Evolutionary conservation across 1,140 invertebrate species (phyloP), one percentile per base, ranked within the genome.

Genomic region (Palaemon carinicauda): DNA sequence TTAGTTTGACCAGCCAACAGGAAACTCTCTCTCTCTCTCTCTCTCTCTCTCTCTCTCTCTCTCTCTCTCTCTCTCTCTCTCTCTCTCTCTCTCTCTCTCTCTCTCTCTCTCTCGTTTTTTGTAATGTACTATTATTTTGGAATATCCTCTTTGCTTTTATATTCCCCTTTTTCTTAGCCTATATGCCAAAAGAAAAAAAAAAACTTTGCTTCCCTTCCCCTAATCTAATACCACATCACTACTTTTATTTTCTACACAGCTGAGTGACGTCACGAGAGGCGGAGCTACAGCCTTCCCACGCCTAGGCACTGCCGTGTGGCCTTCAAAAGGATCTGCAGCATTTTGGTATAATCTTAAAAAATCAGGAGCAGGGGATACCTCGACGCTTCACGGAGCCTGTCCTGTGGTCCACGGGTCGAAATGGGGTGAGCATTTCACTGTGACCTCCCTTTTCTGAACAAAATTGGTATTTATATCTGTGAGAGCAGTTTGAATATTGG

Each of bases 211-310:
- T 41, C 41, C 3, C 3, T 0, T 69, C 9, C 15, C 29, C 21
- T 27, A 27, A 77, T 19, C 14, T 65, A 21, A 9, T 17, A 2
- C 24, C 17, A 53, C 51, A 7, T 10, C 12, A 17, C 50, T 15
- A 0, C 21, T 5, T 24, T 15, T 27, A 24, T 52, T 29, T 24
- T 19, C 1, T 15, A 5, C 15, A 19, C 60, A 89, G 87, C 75
- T 83, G 60, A 83, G 78, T 54, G 82, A 84, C 41, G 80, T 90
- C 27, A 87, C 83, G 17, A 69, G 85, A 19, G 91, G 91, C 1
- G 91, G 91, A 17, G 90, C 90, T 4, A 92, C 91, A 5, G 91
- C 91, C 24, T 92, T 92, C 82, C 91, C 91, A 0, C 89, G 90
- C 69, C 86, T 91, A 15, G 91, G 91, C 24, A 89, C 90, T 3